A percentile compares a stretch with the other conserved stretches of the same genome.
Conservation (phyloP, 2,113 vertebrate genomes). For the Apodemus sylvaticus region DNA sequence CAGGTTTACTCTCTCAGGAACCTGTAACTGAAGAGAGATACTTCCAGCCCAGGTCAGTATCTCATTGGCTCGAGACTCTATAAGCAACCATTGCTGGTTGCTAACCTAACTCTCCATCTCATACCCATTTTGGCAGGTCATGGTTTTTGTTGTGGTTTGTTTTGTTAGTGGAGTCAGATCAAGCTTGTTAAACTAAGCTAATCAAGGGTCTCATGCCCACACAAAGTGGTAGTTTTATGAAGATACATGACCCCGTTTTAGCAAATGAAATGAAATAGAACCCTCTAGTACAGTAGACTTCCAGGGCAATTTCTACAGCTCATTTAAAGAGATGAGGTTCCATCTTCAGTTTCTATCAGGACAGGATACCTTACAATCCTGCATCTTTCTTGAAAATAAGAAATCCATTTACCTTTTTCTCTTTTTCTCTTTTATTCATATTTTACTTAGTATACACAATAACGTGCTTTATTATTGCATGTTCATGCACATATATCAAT, state of each 20-base stretch:
- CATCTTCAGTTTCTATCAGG: background rate
- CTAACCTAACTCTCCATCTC: background rate
- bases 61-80: background rate
- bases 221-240: background rate
- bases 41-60: background rate
- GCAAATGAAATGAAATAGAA: background rate
- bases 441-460: background rate
- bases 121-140: background rate
- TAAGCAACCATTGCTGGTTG: background rate
- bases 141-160: background rate
- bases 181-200: background rate
- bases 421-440: background rate
- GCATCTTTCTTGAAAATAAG: background rate
- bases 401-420: background rate
- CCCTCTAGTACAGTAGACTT: background rate
- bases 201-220: background rate
- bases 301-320: background rate
- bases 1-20: background rate
- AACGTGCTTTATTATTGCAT: background rate
- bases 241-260: background rate
- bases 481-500: background rate
- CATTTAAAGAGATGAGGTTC: conserved; percentile 8
- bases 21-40: background rate
- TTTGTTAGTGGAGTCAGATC: background rate
- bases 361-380: background rate